A percentile compares a stretch with the other conserved stretches of the same genome.
phyloP scores from a whole-genome alignment of 2,113 vertebrate genomes.

The Trichomycterus rosablanca region DNA sequence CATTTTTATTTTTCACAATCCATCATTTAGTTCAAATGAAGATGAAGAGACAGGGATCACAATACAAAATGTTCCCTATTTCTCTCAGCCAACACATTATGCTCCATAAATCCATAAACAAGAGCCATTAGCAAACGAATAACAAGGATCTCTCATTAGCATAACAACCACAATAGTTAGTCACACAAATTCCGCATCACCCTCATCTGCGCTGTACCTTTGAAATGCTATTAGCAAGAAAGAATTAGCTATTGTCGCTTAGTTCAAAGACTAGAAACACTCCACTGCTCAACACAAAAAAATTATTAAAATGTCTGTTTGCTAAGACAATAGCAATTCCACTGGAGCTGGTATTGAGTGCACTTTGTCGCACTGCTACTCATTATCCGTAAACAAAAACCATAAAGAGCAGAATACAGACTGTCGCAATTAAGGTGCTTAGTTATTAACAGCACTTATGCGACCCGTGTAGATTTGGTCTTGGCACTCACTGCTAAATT shows the following conservation, averaged over 20 bases:
- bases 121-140: constrained; percentile 53
- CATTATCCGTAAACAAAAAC: constrained; percentile 35
- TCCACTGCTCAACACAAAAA: constrained; percentile 21
- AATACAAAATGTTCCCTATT: too few species aligned
- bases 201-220: constrained; percentile 45
- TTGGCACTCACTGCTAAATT: too few species aligned
- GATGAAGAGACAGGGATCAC: too few species aligned
- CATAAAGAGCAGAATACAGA: too few species aligned
- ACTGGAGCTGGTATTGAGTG: constrained; percentile 39
- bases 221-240: constrained; percentile 55
- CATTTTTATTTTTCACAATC: too few species aligned
- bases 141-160: constrained; percentile 52
- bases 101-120: constrained; percentile 30
- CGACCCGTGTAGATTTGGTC: too few species aligned
- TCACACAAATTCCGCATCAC: constrained; percentile 57
- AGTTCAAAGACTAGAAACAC: constrained; percentile 47
- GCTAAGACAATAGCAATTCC: constrained; percentile 53
- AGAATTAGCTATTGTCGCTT: constrained; percentile 39
- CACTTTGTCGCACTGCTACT: constrained; percentile 49
- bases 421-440: too few species aligned
- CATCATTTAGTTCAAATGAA: too few species aligned
- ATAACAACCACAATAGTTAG: constrained; percentile 53
- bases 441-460: too few species aligned
- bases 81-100: constrained; percentile 38
- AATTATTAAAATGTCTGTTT: constrained; percentile 40